A percentile compares a stretch with the other conserved stretches of the same genome.
These are phyloP conservation scores for Ia io DNA, from an alignment of 2,113 vertebrate genomes.

Conservation along the genomic window DNA sequence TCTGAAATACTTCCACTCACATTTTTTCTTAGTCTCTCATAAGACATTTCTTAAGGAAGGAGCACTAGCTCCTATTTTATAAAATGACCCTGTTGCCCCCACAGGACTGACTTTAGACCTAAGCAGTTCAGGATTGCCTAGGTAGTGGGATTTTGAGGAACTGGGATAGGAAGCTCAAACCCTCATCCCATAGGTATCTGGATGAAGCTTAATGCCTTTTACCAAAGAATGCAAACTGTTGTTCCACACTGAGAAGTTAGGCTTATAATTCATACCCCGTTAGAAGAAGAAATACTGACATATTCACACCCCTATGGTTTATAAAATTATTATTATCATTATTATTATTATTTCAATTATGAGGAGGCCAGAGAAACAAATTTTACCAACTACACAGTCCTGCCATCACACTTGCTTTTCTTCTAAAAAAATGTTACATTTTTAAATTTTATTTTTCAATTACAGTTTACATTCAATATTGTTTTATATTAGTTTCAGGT, in stretches of 20 bases:
- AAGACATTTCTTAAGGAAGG: background rate
- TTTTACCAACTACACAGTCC: background rate
- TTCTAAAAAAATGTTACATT: too few relatives aligned
- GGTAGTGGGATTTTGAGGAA: background rate
- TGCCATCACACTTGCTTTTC: background rate
- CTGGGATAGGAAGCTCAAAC: background rate
- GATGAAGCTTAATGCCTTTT: background rate
- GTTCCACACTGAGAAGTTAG: background rate
- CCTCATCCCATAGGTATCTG: background rate
- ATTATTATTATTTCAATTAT: background rate
- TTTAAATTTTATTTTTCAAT: too few relatives aligned
- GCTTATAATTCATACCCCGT: background rate
- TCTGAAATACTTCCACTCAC: background rate
- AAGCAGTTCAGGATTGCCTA: background rate
- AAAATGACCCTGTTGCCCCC: background rate
- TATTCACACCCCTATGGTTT: background rate
- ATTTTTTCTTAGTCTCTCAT: background rate
- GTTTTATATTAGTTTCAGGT: too few relatives aligned
- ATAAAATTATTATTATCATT: background rate
- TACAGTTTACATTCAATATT: too few relatives aligned
- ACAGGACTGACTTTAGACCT: background rate
- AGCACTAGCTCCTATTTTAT: background rate
- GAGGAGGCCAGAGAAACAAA: background rate
- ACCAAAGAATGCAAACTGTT: background rate
- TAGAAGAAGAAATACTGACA: background rate